A percentile compares a stretch with the other conserved stretches of the same genome.
Evolutionary conservation across 2,888 invertebrate genomes (phyloP).

Genomic region (Brachycybe producta): DNA sequence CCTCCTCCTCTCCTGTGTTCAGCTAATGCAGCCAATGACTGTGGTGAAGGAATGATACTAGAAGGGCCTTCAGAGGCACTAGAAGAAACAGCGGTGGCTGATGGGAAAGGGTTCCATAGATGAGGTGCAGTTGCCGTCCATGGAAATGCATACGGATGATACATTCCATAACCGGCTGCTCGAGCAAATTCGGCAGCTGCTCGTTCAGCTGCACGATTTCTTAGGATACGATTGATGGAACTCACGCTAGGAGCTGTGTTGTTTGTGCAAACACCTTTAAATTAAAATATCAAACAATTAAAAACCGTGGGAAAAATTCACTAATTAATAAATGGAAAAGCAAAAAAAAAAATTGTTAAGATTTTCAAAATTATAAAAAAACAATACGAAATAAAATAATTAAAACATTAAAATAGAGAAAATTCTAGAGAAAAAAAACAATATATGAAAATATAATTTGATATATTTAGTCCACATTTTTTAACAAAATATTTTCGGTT

Average conservation of each 20-base stretch:
- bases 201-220: conserved; percentile 89
- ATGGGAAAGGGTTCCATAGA: conserved; percentile 23
- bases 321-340: not conserved
- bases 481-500: no score
- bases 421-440: no score
- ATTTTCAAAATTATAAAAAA: not conserved
- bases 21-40: conserved; percentile 27
- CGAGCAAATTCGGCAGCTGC: conserved; percentile 92
- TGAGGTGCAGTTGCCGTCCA: conserved; percentile 29
- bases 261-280: conserved; percentile 90
- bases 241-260: conserved; percentile 92
- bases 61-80: not conserved
- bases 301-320: conserved; percentile 20
- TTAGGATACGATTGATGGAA: conserved; percentile 87
- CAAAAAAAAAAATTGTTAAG: not conserved
- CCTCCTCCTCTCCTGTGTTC: conserved; percentile 16
- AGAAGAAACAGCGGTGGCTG: conserved; percentile 5
- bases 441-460: no score
- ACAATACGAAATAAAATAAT: not conserved
- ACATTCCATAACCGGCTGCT: conserved; percentile 76
- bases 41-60: conserved; percentile 37
- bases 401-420: no score
- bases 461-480: no score
- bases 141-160: conserved; percentile 53
- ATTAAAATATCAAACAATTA: no score